These are phyloP conservation scores for Andricus grossulariae DNA, from an alignment of 1,140 invertebrate species.

Conservation along the genomic window DNA sequence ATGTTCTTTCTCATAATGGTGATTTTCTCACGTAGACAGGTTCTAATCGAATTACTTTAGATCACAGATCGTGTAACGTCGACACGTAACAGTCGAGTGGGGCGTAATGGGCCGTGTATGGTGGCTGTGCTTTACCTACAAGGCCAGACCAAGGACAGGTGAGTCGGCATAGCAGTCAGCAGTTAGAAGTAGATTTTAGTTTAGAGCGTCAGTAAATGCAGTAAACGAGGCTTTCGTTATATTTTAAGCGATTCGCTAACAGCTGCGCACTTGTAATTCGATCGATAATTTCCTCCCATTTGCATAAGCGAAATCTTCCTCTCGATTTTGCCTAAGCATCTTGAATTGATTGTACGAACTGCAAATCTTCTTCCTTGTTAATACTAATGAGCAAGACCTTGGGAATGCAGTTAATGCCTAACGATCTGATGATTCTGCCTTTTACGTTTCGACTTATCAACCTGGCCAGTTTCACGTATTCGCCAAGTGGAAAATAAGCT, in stretches of 20 bases:
- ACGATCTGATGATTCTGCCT: too few species aligned
- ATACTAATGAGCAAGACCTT: too few species aligned
- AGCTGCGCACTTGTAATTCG: slow-evolving; percentile 1
- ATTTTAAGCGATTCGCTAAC: slow-evolving; percentile 26
- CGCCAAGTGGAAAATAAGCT: too few species aligned
- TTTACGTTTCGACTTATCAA: too few species aligned
- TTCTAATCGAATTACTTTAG: slow-evolving; percentile 1
- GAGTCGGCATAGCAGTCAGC: neutral
- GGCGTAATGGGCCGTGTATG: slow-evolving; percentile 13
- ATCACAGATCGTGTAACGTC: slow-evolving; percentile 23
- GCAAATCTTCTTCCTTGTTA: too few species aligned
- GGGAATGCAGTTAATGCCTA: too few species aligned
- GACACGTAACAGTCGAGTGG: slow-evolving; percentile 11
- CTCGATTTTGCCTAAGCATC: neutral
- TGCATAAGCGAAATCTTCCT: neutral
- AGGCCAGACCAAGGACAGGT: slow-evolving; percentile 25
- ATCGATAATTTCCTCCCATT: neutral
- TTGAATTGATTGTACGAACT: too few species aligned
- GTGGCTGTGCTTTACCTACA: slow-evolving; percentile 19
- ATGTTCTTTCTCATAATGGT: neutral
- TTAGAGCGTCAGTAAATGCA: slow-evolving; percentile 24
- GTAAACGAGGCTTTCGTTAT: slow-evolving; percentile 30
- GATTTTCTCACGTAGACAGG: neutral
- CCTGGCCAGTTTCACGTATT: too few species aligned
- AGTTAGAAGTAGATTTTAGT: slow-evolving; percentile 12